A percentile compares a stretch with the other conserved stretches of the same genome.
These are phyloP conservation scores for Leptatherina wallacei DNA, from an alignment of 2,797 vertebrate genomes.

Conservation along the genomic window DNA sequence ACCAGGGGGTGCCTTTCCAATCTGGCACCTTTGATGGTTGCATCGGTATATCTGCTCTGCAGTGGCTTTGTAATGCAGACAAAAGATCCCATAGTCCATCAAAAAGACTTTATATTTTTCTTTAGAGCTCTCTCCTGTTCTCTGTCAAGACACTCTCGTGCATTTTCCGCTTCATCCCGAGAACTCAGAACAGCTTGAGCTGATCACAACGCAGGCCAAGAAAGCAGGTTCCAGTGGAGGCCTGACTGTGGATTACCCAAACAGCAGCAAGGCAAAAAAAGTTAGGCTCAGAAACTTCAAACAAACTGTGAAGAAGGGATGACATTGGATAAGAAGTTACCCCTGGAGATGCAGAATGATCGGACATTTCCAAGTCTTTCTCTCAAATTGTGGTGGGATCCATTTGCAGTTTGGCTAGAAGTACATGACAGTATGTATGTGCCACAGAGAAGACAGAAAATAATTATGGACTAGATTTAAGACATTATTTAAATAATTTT, in stretches of 20 bases:
- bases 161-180: conserved; percentile 93
- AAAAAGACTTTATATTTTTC: conserved; percentile 89
- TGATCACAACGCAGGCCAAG: conserved; percentile 94
- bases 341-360: conserved; percentile 27
- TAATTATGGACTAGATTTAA: conserved; percentile 10
- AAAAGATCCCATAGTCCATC: conserved; percentile 91
- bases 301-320: conserved; percentile 86
- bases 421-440: conserved; percentile 3
- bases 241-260: conserved; percentile 95
- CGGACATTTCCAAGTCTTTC: conserved; percentile 41
- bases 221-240: conserved; percentile 94
- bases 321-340: conserved; percentile 85
- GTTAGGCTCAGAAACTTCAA: conserved; percentile 86
- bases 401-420: conserved; percentile 5
- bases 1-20: conserved; percentile 91
- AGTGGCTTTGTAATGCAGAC: conserved; percentile 98
- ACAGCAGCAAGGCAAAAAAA: conserved; percentile 98
- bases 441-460: not conserved
- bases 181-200: conserved; percentile 94
- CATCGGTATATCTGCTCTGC: conserved; percentile 95
- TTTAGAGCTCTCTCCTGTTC: conserved; percentile 86
- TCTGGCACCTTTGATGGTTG: conserved; percentile 94
- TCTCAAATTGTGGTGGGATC: conserved; percentile 8
- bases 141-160: conserved; percentile 89
- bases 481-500: conserved; percentile 2